Evolutionary conservation across 1,140 invertebrate genomes (phyloP), one percentile per base, ranked within the genome.

Genomic region (Spodoptera frugiperda): DNA sequence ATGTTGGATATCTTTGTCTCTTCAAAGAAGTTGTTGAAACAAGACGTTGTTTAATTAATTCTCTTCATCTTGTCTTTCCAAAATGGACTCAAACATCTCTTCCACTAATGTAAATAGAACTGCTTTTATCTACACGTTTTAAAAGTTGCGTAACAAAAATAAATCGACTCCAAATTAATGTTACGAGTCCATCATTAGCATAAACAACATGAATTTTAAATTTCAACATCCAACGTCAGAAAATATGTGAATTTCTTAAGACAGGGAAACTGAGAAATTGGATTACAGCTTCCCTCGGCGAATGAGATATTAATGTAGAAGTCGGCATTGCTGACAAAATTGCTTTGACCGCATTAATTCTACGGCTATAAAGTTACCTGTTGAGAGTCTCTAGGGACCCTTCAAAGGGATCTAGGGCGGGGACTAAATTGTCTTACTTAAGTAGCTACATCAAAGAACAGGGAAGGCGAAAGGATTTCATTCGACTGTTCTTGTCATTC

Each of bases 291-390:
- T 77, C 70, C 82, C 70, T 63, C 72, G 33, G 30, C 63, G 73
- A 82, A 81, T 72, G 79, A 81, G 74, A 76, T 73, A 83, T 85
- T 83, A 84, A 79, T 78, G 78, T 87, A 86, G 76, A 79, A 83
- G 73, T 49, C 78, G 51, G 77, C 70, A 82, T 87, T 84, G 82
- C 81, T 77, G 49, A 79, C 78, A 61, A 85, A 87, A 89, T 87
- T 86, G 82, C 83, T 87, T 84, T 82, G 84, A 88, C 83, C 86
- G 83, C 84, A 81, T 88, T 88, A 85, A 89, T 89, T 89, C 83
- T 77, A 57, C 77, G 71, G 83, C 81, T 82, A 85, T 81, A 86
- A 86, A 89, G 85, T 87, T 89, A 90, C 87, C 89, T 89, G 87
- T 87, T 83, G 81, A 83, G 74, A 76, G 49, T 84, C 84, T 77